Evolutionary conservation across 2,797 vertebrate genomes (phyloP), one percentile per base, ranked within the genome.

Genomic region (Microcaecilia unicolor): DNA sequence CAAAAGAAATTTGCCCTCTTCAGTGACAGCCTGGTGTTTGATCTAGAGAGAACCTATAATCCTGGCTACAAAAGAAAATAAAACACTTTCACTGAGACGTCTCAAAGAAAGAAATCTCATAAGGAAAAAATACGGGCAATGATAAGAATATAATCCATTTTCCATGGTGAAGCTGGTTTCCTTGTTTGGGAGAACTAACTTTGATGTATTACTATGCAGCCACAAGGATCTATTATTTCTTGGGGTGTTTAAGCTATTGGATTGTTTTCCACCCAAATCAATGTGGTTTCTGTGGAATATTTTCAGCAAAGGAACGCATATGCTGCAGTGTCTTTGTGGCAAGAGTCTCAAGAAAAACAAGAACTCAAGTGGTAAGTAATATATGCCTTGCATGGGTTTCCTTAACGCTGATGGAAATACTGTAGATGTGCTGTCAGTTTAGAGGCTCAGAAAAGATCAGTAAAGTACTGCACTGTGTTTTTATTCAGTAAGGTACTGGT

Each of bases 231-330:
- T 92, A 85, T n/a, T n/a, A n/a, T n/a, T n/a, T 89, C 88, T 89
- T 91, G 91, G 91, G 90, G 92, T 93, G 91, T 97, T 88, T 98
- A 92, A 97, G 89, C 91, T 89, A 85, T 92, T 89, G 93, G 96
- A 97, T 96, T 91, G 92, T 89, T 95, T 91, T 92, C 93, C 89
- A 89, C 90, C 93, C 90, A 93, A 97, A 94, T 98, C 95, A 93
- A 98, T 98, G 93, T 94, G 94, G 93, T 96, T 97, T 97, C 92
- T 97, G 94, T 98, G 94, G 93, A 96, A 93, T 92, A 95, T 97
- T 93, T 95, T 97, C 93, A 97, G 93, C 90, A 97, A 97, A 97
- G 93, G 93, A 97, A 92, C 93, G 93, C 94, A 97, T 98, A 97
- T 98, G 93, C 94, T 97, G 94, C 93, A 97, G 94, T 97, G 93